phyloP scores from a whole-genome alignment of 2,113 vertebrate species.

The Condylura cristata region DNA sequence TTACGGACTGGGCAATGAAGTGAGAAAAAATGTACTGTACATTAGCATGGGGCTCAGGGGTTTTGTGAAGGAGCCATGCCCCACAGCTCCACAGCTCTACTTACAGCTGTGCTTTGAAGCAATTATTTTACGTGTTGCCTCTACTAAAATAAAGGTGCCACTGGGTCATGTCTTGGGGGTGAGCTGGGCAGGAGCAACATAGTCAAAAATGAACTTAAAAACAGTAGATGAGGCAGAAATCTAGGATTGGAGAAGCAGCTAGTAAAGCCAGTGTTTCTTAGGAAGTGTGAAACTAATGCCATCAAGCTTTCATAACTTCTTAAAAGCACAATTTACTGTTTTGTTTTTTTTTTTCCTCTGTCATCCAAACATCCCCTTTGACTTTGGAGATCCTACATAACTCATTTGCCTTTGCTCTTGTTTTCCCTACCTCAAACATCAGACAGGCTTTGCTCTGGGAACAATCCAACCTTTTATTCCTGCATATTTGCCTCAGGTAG shows the following conservation, averaged over 20 bases:
- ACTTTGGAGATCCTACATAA: slow-evolving; percentile 58
- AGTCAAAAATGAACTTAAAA: slow-evolving; percentile 38
- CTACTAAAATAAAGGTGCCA: background rate
- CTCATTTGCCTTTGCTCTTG: background rate
- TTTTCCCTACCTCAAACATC: slow-evolving; percentile 1
- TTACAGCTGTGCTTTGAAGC: background rate
- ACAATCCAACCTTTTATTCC: background rate
- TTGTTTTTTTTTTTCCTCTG: background rate
- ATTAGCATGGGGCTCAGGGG: background rate
- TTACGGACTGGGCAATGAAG: background rate
- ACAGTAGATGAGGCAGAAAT: background rate
- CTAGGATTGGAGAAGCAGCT: background rate
- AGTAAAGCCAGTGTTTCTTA: background rate
- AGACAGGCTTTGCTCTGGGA: background rate
- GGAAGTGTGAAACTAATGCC: background rate
- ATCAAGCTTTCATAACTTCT: background rate
- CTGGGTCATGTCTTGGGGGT: background rate
- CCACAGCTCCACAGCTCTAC: background rate
- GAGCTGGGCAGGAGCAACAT: background rate
- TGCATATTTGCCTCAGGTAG: background rate
- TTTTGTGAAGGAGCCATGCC: background rate
- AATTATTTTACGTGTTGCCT: background rate
- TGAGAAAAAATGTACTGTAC: background rate
- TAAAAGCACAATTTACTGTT: background rate
- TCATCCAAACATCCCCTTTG: slow-evolving; percentile 30